These are phyloP conservation scores for Microdon myrmicae DNA, from an alignment of 2,888 invertebrate species.

Conservation along the genomic window DNA sequence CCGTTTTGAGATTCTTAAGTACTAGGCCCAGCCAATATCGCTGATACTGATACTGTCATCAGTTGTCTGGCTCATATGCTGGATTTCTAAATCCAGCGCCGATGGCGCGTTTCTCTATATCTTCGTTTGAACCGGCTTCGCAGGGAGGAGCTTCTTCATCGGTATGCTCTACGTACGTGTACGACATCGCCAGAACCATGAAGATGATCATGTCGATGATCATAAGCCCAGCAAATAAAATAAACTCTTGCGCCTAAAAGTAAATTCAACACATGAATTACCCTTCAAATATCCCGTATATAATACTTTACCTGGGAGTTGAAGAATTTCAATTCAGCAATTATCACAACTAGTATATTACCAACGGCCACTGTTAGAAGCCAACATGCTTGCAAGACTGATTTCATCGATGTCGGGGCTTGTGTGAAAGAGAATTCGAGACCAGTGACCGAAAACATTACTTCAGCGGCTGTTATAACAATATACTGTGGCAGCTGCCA, in stretches of 20 bases:
- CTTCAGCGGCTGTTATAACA: conserved; percentile 91
- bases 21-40: neutral
- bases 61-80: conserved; percentile 10
- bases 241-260: conserved; percentile 84
- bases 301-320: conserved; percentile 57
- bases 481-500: conserved; percentile 90
- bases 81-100: neutral
- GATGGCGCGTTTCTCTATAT: conserved; percentile 1
- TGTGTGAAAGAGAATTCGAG: conserved; percentile 95
- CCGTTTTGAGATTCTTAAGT: conserved; percentile 20
- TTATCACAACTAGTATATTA: conserved; percentile 88
- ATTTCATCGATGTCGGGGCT: conserved; percentile 93
- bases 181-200: conserved; percentile 80
- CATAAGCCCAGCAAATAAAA: conserved; percentile 89
- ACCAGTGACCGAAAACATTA: conserved; percentile 96
- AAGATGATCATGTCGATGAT: conserved; percentile 84
- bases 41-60: too few relatives aligned
- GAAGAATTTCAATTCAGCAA: conserved; percentile 61
- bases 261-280: neutral
- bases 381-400: conserved; percentile 92
- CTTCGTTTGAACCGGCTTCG: conserved; percentile 17
- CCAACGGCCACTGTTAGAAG: conserved; percentile 92
- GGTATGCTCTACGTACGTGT: conserved; percentile 72
- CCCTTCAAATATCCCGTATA: neutral
- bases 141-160: conserved; percentile 32